These are phyloP conservation scores for Eucidaris tribuloides DNA, from an alignment of 35 echinoderm and acorn worm species.

Conservation along the genomic window DNA sequence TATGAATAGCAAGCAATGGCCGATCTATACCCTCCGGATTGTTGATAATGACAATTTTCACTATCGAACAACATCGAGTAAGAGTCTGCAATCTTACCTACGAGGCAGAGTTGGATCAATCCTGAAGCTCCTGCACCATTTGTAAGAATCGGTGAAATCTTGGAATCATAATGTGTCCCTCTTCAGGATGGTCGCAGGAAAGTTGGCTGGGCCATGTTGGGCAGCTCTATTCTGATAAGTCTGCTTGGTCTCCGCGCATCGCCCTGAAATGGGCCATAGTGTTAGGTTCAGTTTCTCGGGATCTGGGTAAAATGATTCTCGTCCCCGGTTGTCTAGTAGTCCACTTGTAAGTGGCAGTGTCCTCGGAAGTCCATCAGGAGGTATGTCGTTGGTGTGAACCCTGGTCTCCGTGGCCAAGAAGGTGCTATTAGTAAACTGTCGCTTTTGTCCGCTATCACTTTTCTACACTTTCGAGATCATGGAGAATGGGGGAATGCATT, in stretches of 20 bases:
- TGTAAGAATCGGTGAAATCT: neutral
- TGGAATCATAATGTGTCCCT: neutral
- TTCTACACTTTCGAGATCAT: slow-evolving; percentile 1
- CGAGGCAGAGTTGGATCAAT: neutral
- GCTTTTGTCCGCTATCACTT: neutral
- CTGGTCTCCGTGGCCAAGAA: neutral
- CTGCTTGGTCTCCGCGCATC: neutral
- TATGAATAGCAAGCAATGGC: neutral
- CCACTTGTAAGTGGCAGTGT: neutral
- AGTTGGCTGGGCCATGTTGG: too few species aligned
- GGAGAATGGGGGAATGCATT: slow-evolving; percentile 24
- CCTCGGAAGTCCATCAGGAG: neutral
- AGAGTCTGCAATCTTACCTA: neutral
- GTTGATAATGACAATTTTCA: neutral
- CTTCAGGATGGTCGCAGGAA: neutral
- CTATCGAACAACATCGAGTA: neutral
- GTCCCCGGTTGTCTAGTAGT: neutral
- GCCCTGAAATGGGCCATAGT: neutral
- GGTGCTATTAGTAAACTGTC: neutral
- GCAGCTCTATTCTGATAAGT: neutral
- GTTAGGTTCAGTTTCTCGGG: neutral
- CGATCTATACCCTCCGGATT: neutral
- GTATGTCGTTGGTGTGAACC: neutral
- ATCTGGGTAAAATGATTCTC: neutral
- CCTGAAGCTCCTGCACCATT: neutral